phyloP scores from a whole-genome alignment of 2,113 vertebrate species.

The Phycodurus eques region DNA sequence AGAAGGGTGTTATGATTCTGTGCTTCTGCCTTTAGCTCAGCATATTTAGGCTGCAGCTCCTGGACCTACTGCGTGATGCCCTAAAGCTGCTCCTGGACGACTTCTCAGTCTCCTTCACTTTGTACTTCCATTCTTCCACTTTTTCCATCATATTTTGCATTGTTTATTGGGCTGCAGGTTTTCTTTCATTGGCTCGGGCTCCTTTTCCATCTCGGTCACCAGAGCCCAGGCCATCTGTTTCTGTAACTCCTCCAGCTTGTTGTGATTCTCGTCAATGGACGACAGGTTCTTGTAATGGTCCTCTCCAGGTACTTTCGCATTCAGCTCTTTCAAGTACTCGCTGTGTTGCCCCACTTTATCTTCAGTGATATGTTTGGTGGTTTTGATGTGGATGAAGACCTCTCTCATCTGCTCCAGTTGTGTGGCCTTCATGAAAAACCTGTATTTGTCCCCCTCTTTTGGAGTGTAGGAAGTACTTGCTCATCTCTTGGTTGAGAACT shows the following conservation, averaged over 20 bases:
- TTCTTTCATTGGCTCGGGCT: conserved; percentile 75
- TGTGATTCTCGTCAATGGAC: conserved; percentile 83
- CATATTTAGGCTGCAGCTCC: conserved; percentile 76
- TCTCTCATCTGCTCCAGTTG: conserved; percentile 97
- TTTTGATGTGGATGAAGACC: conserved; percentile 90
- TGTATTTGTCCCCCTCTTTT: conserved; percentile 96
- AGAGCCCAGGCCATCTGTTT: conserved; percentile 94
- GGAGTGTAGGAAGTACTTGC: conserved; percentile 92
- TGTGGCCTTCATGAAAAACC: conserved; percentile 98
- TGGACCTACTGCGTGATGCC: conserved; percentile 76
- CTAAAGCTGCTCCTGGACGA: conserved; percentile 83
- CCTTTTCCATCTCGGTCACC: conserved; percentile 85
- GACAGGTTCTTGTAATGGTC: conserved; percentile 82
- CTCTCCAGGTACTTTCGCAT: conserved; percentile 78
- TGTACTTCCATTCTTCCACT: conserved; percentile 85
- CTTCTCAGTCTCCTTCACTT: conserved; percentile 78
- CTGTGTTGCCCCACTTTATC: conserved; percentile 83
- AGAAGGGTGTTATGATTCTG: conserved; percentile 68
- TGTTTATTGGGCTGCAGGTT: conserved; percentile 73
- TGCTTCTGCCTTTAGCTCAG: conserved; percentile 74
- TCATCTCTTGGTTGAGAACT: conserved; percentile 97
- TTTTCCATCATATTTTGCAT: conserved; percentile 81
- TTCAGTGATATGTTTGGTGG: conserved; percentile 81
- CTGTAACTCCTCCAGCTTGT: conserved; percentile 79
- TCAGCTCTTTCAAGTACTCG: conserved; percentile 84